Base-by-base conservation (phyloP, 1,140 invertebrate genomes). In the Saxidomus purpurata region DNA sequence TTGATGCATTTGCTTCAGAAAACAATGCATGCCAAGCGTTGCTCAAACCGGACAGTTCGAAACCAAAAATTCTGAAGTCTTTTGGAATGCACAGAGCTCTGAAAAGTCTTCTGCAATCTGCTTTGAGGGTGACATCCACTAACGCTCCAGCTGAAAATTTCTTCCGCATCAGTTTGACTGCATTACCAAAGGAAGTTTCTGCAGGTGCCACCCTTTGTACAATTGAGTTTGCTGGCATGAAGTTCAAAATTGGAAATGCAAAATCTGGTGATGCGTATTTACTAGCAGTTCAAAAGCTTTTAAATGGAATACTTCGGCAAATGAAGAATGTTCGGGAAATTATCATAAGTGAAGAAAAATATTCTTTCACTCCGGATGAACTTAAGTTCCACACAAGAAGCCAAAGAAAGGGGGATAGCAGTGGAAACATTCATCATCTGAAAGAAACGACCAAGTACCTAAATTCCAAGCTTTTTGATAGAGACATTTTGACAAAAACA, bases 11-110 rank as follows among this genome's bases (percentile, higher is more conserved):
- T n/a, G 49, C 49, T 2, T 89, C 88, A 34, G 69, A 84, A 31
- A 84, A 77, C 52, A 89, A 89, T 52, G 55, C 52, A 43, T 89
- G 87, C 28, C 87, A 89, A 47, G 49, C 87, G 8, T 49, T 89
- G 19, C 43, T 89, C 0, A 79, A 77, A 38, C 81, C 88, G 22
- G 88, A 89, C 52, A 74, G 81, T 52, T 79, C 69, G 2, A 79
- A 84, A 80, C 87, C 80, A 15, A 87, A 61, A 47, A 82, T 90
- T 8, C 1, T 55, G 47, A 90, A 87, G 43, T 38, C 83, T 19
- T 2, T 55, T 31, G 77, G 76, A 1, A 81, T 86, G n/a, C 43
- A 82, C 1, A 71, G 43, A 61, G 61, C 82, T 11, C 22, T 76
- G 22, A 38, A 36, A 76, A 22, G 38, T 40, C 9, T 17, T 8